These are phyloP conservation scores for Lasioglossum marginatum DNA, from an alignment of 2,888 invertebrate genomes.

Conservation along the genomic window DNA sequence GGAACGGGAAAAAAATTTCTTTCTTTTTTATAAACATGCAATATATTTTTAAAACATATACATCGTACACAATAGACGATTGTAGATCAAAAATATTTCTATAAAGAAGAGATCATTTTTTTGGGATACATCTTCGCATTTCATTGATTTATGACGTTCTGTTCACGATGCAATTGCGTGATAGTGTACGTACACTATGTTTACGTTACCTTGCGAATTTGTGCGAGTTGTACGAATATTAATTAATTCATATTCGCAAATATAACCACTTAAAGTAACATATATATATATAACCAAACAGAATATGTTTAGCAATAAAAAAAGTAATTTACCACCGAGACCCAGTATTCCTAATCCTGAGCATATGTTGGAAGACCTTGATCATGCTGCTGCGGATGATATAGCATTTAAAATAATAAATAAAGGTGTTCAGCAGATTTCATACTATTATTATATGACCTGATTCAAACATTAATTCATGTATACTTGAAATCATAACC, in stretches of 20 bases:
- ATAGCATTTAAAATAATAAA: conserved; percentile 75
- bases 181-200: not conserved
- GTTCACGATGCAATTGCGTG: not conserved
- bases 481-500: conserved; percentile 43
- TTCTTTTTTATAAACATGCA: not conserved
- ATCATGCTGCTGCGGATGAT: conserved; percentile 74
- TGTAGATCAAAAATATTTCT: not conserved
- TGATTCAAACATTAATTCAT: conserved; percentile 30
- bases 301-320: conserved; percentile 74
- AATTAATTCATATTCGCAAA: not conserved
- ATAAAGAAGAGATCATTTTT: not conserved
- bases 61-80: not conserved
- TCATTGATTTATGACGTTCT: not conserved
- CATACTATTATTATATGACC: conserved; percentile 11
- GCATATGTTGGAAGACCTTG: conserved; percentile 80
- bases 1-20: not conserved
- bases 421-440: conserved; percentile 61
- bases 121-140: not conserved
- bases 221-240: not conserved
- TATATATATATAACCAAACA: not conserved
- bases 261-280: not conserved
- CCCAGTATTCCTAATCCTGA: conserved; percentile 77
- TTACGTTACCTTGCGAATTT: not conserved
- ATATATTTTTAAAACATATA: not conserved
- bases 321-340: conserved; percentile 77